Evolutionary conservation across 2,797 vertebrate species (phyloP), one percentile per base, ranked within the genome.

Genomic region (Chanos chanos): DNA sequence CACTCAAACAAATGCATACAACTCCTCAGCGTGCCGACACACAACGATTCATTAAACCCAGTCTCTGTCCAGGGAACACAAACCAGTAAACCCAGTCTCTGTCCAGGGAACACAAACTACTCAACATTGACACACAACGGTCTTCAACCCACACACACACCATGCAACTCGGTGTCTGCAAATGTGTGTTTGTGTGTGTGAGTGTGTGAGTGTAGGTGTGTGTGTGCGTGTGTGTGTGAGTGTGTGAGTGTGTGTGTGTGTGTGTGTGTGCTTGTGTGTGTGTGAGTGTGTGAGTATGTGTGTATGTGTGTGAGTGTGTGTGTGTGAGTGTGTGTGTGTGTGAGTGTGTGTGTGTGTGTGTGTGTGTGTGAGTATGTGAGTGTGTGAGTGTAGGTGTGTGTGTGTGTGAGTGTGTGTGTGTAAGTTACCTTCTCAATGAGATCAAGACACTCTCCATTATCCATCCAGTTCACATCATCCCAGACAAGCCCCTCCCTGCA

Each of bases 381-480:
- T 36, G 33, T 31, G 31, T 12, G 21, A 7, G 16, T 27, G 12
- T 12, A 16, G 9, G 16, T 41, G 34, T 15, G 2, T n/a, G 12
- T 48, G 0, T 22, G 19, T 43, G 24, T 22, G 18, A 24, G 0
- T 27, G 15, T 57, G 21, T 44, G 21, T 27, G 25, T 43, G 18
- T 44, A 8, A 30, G 27, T 78, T 84, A 99, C 96, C 93, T 97
- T 99, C 83, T 99, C 96, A 48, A 99, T 97, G 61, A 99, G 85
- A 80, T 99, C 96, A 75, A 99, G 79, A 75, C 96, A 99, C 74
- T 99, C 96, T 37, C 93, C 94, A 33, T 99, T 99, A 82, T 99
- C 96, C 82, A 91, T 93, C 96, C 96, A 99, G 85, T 95, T 85
- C 55, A 99, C 94, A 74, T 94, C 92, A 59, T 92, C 90, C 96